Percentiles rank a stretch among this genome's conserved stretches.
Conservation (phyloP, 2,888 invertebrate genomes). For the Mimas tiliae region DNA sequence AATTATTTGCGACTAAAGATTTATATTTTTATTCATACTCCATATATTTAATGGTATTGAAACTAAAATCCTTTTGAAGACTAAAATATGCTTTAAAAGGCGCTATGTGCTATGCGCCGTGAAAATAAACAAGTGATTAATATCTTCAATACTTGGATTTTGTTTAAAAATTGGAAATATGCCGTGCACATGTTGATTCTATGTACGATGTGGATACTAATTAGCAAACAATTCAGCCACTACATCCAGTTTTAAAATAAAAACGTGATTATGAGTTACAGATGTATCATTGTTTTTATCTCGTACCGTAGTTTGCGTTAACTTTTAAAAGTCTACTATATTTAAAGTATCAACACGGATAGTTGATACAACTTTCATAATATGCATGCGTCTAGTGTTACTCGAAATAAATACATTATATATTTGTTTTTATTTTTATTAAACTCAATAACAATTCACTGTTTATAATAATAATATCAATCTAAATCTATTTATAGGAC, state of each 20-base stretch:
- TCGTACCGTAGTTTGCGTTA: too few species aligned
- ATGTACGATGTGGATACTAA: neutral
- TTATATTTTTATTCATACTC: neutral
- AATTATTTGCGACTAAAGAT: constrained; percentile 3
- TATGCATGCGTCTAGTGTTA: too few species aligned
- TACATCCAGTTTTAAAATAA: neutral
- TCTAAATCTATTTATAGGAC: neutral
- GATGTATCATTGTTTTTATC: too few species aligned
- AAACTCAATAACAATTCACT: neutral
- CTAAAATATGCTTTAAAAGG: constrained; percentile 23
- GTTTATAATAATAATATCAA: neutral
- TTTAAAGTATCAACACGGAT: too few species aligned
- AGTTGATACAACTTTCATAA: too few species aligned
- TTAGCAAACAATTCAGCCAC: neutral
- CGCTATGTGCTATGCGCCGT: constrained; percentile 37
- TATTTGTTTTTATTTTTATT: too few species aligned
- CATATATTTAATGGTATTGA: neutral
- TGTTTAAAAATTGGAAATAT: constrained; percentile 48
- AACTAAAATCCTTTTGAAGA: neutral
- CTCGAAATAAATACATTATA: too few species aligned
- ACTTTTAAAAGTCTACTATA: too few species aligned
- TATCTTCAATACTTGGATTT: constrained; percentile 41
- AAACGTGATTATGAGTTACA: neutral
- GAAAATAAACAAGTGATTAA: constrained; percentile 45
- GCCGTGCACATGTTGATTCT: constrained; percentile 52